These are phyloP conservation scores for Trachymyrmex cornetzi DNA, from an alignment of 1,140 invertebrate species.

Conservation along the genomic window DNA sequence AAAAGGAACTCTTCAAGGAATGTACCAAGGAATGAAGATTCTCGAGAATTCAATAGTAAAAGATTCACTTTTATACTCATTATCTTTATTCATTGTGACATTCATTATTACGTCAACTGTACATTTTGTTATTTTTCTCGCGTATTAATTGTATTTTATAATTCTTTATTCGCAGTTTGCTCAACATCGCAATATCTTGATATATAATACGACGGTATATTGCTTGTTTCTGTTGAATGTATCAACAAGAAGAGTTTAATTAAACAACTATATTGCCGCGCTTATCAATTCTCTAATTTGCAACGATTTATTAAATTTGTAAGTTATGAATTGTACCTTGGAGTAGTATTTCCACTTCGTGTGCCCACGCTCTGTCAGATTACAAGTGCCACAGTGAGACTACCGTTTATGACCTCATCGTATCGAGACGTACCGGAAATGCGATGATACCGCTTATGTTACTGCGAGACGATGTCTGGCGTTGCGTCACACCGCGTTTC, in stretches of 20 bases:
- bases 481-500: slow-evolving; percentile 51
- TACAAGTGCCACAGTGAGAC: slow-evolving; percentile 14
- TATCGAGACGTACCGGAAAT: slow-evolving; percentile 27
- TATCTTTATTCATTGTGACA: slow-evolving; percentile 48
- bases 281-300: background rate
- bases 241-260: background rate
- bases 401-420: slow-evolving; percentile 26
- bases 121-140: background rate
- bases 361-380: background rate
- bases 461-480: slow-evolving; percentile 12
- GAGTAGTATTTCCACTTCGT: background rate
- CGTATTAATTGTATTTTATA: slow-evolving; percentile 20
- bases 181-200: background rate
- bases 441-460: slow-evolving; percentile 17
- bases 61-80: slow-evolving; percentile 22
- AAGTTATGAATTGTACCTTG: background rate
- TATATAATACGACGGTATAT: background rate
- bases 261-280: background rate
- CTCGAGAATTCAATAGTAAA: slow-evolving; percentile 49
- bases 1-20: slow-evolving; percentile 22
- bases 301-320: slow-evolving; percentile 18
- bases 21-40: slow-evolving; percentile 39
- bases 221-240: too few species aligned
- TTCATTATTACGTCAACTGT: slow-evolving; percentile 32
- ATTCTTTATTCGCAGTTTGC: background rate